Conservation (phyloP, 1,140 invertebrate species). For the Antheraea pernyi region DNA sequence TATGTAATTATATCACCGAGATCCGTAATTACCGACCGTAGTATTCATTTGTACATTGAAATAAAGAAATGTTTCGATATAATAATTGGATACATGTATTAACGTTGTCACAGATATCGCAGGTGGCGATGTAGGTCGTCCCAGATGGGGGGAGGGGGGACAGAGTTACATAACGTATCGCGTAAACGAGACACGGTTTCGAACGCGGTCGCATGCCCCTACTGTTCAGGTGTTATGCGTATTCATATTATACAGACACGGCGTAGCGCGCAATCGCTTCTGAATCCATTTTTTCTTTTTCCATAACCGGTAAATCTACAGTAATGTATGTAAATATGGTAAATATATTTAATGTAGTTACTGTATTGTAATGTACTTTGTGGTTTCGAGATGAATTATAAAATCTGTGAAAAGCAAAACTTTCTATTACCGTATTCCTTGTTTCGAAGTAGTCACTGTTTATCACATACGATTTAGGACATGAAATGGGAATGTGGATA, state of each 20-base stretch:
- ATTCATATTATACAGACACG: background rate
- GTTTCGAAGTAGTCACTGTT: too few species aligned
- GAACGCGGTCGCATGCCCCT: conserved; percentile 1
- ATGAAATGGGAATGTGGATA: too few species aligned
- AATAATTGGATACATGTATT: background rate
- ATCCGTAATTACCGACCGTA: background rate
- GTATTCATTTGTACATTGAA: background rate
- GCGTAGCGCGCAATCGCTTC: background rate
- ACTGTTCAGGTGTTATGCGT: background rate
- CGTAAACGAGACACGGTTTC: conserved; percentile 6
- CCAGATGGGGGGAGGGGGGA: background rate
- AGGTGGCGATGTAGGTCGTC: conserved; percentile 10
- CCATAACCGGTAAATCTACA: background rate
- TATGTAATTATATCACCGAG: too few species aligned
- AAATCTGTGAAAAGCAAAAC: too few species aligned
- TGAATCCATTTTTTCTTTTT: background rate
- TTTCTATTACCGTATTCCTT: too few species aligned
- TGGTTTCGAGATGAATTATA: too few species aligned
- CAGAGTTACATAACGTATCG: conserved; percentile 7
- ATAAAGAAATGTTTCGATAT: background rate
- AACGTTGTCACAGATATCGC: conserved; percentile 2
- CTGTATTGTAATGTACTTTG: too few species aligned
- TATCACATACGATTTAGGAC: too few species aligned
- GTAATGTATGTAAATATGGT: too few species aligned
- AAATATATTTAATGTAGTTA: too few species aligned